Percentiles rank a stretch among this genome's conserved stretches.
phyloP scores from a whole-genome alignment of 2,888 invertebrate genomes.

The Tryphoninae sp. region DNA sequence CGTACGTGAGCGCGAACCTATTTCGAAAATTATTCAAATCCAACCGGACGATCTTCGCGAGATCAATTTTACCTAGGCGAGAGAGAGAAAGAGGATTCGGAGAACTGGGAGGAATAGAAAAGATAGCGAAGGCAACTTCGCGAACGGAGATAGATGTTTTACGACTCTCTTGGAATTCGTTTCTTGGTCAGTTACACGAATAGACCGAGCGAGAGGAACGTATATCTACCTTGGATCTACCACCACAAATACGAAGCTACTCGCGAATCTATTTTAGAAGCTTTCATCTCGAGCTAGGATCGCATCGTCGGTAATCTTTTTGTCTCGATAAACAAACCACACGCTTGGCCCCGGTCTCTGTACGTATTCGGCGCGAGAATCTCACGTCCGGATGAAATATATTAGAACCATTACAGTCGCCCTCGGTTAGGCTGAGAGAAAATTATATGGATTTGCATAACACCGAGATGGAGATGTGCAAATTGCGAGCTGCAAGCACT shows the following conservation, averaged over 20 bases:
- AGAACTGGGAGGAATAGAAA: constrained; percentile 24
- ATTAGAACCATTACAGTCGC: neutral
- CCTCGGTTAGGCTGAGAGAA: constrained; percentile 11
- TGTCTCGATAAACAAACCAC: neutral
- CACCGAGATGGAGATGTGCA: neutral
- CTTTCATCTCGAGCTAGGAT: constrained; percentile 36
- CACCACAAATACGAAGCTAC: constrained; percentile 12
- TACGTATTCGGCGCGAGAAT: neutral
- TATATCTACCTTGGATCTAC: constrained; percentile 36
- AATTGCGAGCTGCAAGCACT: neutral
- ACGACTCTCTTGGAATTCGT: constrained; percentile 53
- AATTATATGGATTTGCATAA: neutral
- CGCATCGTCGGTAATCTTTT: constrained; percentile 4
- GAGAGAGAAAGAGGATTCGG: constrained; percentile 10
- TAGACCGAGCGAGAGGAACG: constrained; percentile 29
- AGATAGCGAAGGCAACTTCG: constrained; percentile 8
- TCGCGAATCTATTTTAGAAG: constrained; percentile 49
- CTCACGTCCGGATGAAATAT: neutral
- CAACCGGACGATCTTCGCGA: constrained; percentile 56
- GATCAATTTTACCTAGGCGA: constrained; percentile 39
- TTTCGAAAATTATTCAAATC: constrained; percentile 66
- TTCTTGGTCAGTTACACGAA: constrained; percentile 55
- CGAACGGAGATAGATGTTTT: constrained; percentile 37
- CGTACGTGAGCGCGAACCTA: constrained; percentile 48
- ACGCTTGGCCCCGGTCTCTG: neutral